Evolutionary conservation across 2,113 vertebrate genomes (phyloP), one percentile per base, ranked within the genome.

Genomic region (Fregata magnificens): DNA sequence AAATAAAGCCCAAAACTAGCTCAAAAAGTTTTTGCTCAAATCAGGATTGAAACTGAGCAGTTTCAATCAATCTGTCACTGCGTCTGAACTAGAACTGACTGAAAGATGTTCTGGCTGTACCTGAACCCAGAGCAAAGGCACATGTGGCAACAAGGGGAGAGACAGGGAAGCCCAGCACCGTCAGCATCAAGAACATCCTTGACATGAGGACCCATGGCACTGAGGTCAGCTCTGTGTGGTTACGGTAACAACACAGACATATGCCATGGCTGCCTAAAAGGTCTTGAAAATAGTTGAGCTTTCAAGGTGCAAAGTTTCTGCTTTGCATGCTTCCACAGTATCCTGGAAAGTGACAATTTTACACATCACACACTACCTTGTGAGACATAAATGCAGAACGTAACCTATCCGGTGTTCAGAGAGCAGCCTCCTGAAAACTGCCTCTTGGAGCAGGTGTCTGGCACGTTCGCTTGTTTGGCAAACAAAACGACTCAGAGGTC

Each of bases 21-120:
- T 87, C 47, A 40, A 26, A 78, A 55, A 7, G 2, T 20, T 66
- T 93, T 40, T 89, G 45, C 62, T 66, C 8, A 66, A 53, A 47
- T 53, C 16, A 25, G 42, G 65, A 89, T 22, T 0, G 0, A 78
- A 77, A 83, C 21, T 1, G 22, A 86, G 58, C 1, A 5, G 78
- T 49, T 88, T 40, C 55, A 47, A 16, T 29, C 38, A 40, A 42
- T 81, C 44, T 28, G 18, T 45, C 77, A 49, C 36, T 82, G 78
- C 65, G 53, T 6, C 65, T 62, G 50, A 94, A 49, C n/a, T 32
- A 65, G 76, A 92, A 55, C 10, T 31, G 76, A 59, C 49, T 73
- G 72, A 45, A 61, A 59, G 36, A 42, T 40, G 18, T 55, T 66
- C 47, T 72, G 79, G 21, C 47, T 63, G 47, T 6, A 42, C 13